Conservation (phyloP, 2,888 invertebrate species). For the Epinotia nisella region DNA sequence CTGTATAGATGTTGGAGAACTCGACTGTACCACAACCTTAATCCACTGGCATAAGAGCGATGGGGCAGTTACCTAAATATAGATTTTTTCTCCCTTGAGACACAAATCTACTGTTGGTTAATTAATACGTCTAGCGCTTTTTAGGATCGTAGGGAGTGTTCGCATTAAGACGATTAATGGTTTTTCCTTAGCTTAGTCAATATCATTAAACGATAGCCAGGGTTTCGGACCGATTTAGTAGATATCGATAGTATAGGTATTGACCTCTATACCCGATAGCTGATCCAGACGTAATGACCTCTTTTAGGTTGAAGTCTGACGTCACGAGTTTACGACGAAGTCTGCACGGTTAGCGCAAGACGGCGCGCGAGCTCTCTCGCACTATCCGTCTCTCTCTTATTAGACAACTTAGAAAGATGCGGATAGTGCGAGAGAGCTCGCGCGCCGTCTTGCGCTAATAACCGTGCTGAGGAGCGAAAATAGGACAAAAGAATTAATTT, state of each 20-base stretch:
- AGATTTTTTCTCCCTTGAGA: too few species aligned
- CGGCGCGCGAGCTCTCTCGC: too few species aligned
- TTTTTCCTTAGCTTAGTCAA: constrained; percentile 13
- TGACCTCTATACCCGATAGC: constrained; percentile 14
- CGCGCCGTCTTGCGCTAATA: too few species aligned
- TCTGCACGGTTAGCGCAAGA: too few species aligned
- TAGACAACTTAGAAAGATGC: too few species aligned
- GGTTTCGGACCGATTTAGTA: constrained; percentile 8
- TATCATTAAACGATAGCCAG: constrained; percentile 19
- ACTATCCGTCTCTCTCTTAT: too few species aligned
- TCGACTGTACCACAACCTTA: too few species aligned
- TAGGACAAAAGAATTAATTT: neutral
- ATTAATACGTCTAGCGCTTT: neutral
- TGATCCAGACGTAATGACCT: constrained; percentile 8
- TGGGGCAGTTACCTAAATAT: too few species aligned
- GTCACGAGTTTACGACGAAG: neutral
- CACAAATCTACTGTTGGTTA: too few species aligned
- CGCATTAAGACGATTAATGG: constrained; percentile 11
- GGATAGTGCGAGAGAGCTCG: too few species aligned
- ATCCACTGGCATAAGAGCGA: too few species aligned
- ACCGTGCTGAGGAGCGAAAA: neutral
- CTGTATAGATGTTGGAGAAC: too few species aligned
- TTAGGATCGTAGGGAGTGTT: neutral
- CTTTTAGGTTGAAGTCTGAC: neutral
- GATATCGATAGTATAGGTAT: constrained; percentile 13